Percentiles rank a stretch among this genome's conserved stretches.
phyloP scores from a whole-genome alignment of 2,888 invertebrate genomes.

The Phengaris alcon region DNA sequence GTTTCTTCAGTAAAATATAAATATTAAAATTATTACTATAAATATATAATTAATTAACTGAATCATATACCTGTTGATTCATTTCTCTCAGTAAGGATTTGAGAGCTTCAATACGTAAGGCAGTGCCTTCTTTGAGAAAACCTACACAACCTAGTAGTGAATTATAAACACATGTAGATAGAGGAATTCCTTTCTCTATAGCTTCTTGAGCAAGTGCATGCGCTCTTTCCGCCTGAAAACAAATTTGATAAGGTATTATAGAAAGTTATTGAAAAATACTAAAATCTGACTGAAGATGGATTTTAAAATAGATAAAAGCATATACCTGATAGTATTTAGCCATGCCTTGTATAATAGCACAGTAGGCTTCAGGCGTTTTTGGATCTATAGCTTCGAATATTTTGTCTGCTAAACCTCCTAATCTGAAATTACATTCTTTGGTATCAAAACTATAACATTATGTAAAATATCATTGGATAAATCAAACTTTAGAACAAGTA shows the following conservation, averaged over 20 bases:
- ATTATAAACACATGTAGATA: conserved; percentile 86
- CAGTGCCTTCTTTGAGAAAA: conserved; percentile 82
- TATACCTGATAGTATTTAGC: conserved; percentile 84
- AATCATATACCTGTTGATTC: conserved; percentile 67
- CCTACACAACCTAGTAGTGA: conserved; percentile 80
- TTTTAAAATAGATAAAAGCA: neutral
- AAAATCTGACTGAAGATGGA: neutral
- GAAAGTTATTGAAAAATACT: no score
- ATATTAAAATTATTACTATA: no score
- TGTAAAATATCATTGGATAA: no score
- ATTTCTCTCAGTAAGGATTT: conserved; percentile 82
- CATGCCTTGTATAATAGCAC: conserved; percentile 90
- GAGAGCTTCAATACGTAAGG: conserved; percentile 82
- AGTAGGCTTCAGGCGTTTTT: conserved; percentile 85
- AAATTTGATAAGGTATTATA: no score
- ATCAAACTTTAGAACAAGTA: neutral
- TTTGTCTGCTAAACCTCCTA: conserved; percentile 85
- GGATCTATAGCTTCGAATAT: conserved; percentile 85
- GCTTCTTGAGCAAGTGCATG: conserved; percentile 83
- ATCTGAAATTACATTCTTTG: conserved; percentile 57
- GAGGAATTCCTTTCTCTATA: conserved; percentile 78
- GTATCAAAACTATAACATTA: no score
- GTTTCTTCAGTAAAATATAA: no score
- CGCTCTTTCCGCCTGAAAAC: conserved; percentile 80
- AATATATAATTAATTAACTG: conserved; percentile 8